A percentile compares a stretch with the other conserved stretches of the same genome.
Conservation (phyloP, 35 echinoderm and acorn worm genomes). For the Eucidaris tribuloides region DNA sequence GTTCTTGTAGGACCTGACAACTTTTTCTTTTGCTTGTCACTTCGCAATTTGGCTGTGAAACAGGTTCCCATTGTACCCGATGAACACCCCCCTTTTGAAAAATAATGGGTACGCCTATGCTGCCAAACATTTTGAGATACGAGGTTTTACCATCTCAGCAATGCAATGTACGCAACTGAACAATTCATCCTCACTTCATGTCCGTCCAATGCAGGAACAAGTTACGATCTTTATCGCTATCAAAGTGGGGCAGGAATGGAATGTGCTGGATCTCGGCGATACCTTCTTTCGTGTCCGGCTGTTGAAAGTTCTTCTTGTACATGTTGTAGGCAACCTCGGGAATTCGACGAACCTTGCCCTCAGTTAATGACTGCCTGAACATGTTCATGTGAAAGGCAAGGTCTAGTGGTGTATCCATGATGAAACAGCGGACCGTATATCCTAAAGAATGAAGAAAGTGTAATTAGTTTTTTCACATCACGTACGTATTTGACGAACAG, state of each 20-base stretch:
- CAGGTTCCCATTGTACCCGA: no score
- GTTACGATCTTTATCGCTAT: constrained; percentile 57
- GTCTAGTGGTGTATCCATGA: constrained; percentile 62
- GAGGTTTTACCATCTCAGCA: no score
- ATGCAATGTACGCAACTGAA: no score
- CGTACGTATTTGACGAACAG: no score
- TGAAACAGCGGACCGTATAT: constrained; percentile 65
- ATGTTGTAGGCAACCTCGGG: constrained; percentile 83
- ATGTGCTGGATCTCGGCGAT: constrained; percentile 66
- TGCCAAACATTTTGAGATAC: no score
- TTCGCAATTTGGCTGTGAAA: no score
- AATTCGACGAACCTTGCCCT: constrained; percentile 67
- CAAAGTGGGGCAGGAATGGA: constrained; percentile 73
- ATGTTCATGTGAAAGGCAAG: constrained; percentile 85
- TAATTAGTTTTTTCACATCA: no score
- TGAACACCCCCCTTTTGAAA: no score
- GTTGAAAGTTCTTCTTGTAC: constrained; percentile 92
- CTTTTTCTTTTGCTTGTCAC: no score
- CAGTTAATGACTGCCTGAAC: constrained; percentile 60
- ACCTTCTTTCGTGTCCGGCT: constrained; percentile 55
- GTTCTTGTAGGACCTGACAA: no score
- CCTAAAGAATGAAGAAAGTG: constrained; percentile 43
- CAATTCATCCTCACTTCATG: constrained; percentile 13
- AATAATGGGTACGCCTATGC: no score
- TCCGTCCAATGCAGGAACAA: constrained; percentile 85